Conservation (phyloP, 2,113 vertebrate species). For the Otus sunia region DNA sequence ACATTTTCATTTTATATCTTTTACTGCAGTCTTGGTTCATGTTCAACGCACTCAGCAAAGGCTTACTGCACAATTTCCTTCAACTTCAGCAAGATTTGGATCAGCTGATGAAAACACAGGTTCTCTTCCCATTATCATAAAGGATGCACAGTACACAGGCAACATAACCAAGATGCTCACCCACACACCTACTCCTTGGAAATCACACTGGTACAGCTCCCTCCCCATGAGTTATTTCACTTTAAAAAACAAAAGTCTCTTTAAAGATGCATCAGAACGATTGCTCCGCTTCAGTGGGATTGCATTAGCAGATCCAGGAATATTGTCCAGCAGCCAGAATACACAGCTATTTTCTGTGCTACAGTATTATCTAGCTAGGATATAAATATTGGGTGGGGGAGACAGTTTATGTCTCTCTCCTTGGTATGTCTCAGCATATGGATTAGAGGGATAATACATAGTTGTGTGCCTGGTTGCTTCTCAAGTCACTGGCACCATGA, state of each 20-base stretch:
- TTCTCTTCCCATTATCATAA: neutral
- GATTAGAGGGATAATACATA: neutral
- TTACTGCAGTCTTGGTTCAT: neutral
- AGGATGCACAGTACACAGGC: neutral
- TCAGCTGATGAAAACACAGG: neutral
- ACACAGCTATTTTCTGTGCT: neutral
- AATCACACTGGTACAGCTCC: neutral
- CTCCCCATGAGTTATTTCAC: neutral
- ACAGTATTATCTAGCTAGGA: neutral
- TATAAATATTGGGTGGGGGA: neutral
- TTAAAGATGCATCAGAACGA: neutral
- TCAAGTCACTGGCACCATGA: neutral
- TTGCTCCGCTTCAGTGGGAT: neutral
- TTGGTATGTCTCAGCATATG: neutral
- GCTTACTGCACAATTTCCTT: neutral
- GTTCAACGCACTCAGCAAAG: neutral
- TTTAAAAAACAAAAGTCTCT: neutral
- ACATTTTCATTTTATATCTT: neutral
- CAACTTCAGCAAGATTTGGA: neutral
- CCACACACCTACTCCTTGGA: neutral
- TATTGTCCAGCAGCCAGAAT: neutral
- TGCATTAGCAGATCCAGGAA: neutral
- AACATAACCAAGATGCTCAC: neutral
- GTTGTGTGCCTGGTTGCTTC: neutral
- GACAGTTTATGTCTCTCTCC: neutral